Percentiles rank a stretch among this genome's conserved stretches.
Conservation (phyloP, 2,113 vertebrate species). For the Malurus alboscapulatus region DNA sequence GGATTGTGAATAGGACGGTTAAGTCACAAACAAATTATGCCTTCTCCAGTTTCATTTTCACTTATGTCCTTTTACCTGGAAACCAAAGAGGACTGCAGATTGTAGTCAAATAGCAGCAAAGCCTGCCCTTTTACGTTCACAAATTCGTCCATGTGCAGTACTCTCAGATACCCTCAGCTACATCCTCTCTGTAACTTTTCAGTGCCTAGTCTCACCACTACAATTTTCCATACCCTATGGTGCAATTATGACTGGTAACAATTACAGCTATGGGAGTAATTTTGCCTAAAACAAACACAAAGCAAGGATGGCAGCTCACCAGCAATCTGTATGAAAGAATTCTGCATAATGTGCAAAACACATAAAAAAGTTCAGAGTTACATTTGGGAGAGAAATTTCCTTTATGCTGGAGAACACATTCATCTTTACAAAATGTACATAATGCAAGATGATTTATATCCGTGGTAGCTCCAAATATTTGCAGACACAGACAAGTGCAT, state of each 20-base stretch:
- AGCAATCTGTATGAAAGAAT: neutral
- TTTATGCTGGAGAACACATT: neutral
- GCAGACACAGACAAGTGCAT: neutral
- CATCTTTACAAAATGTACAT: neutral
- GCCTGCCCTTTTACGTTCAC: neutral
- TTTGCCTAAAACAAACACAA: neutral
- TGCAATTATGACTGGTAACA: neutral
- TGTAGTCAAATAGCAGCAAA: neutral
- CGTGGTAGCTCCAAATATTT: neutral
- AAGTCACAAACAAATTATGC: neutral
- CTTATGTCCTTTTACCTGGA: neutral
- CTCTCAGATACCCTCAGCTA: neutral
- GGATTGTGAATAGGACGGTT: neutral
- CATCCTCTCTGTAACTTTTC: neutral
- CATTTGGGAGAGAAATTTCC: neutral
- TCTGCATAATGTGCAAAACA: neutral
- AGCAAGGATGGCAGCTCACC: neutral
- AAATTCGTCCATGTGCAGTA: neutral
- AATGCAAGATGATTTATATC: neutral
- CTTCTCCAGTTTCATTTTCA: neutral
- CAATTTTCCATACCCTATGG: neutral
- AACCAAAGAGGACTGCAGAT: neutral
- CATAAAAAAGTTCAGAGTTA: neutral
- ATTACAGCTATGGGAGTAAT: neutral
- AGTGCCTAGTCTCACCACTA: neutral